A percentile compares a stretch with the other conserved stretches of the same genome.
These are phyloP conservation scores for Peromyscus polionotus DNA, from an alignment of 2,113 vertebrate species.

Conservation along the genomic window DNA sequence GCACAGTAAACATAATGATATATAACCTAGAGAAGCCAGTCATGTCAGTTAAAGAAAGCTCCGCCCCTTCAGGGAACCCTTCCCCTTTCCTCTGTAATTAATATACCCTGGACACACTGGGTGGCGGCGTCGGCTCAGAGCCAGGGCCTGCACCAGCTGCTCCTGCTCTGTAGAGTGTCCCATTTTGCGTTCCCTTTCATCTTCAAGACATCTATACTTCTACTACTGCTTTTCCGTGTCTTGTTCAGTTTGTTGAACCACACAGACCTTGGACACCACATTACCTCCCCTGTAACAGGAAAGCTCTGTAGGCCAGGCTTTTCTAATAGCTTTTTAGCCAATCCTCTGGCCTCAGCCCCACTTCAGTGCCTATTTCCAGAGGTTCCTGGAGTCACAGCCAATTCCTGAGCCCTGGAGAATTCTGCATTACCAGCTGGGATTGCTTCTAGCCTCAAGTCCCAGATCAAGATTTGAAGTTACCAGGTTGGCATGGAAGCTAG, in stretches of 20 bases:
- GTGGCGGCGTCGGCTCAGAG: neutral
- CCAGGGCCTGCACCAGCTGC: neutral
- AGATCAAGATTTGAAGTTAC: neutral
- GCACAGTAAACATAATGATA: neutral
- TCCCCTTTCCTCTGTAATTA: neutral
- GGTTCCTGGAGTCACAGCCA: neutral
- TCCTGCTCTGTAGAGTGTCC: too few species aligned
- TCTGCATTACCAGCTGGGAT: neutral
- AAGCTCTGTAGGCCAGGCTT: neutral
- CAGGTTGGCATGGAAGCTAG: neutral
- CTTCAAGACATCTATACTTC: neutral
- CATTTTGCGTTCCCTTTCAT: neutral
- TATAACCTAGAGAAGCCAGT: neutral
- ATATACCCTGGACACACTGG: neutral
- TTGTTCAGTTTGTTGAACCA: neutral
- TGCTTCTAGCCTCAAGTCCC: neutral
- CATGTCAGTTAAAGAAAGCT: neutral
- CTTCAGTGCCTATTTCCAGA: neutral
- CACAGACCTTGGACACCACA: neutral
- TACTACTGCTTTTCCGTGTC: neutral
- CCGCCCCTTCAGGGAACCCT: neutral
- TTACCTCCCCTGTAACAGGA: neutral
- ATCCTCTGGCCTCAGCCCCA: neutral
- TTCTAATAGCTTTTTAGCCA: neutral
- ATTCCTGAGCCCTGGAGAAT: too few species aligned